phyloP scores from a whole-genome alignment of 2,797 vertebrate genomes.

The Sebastes steindachneri region DNA sequence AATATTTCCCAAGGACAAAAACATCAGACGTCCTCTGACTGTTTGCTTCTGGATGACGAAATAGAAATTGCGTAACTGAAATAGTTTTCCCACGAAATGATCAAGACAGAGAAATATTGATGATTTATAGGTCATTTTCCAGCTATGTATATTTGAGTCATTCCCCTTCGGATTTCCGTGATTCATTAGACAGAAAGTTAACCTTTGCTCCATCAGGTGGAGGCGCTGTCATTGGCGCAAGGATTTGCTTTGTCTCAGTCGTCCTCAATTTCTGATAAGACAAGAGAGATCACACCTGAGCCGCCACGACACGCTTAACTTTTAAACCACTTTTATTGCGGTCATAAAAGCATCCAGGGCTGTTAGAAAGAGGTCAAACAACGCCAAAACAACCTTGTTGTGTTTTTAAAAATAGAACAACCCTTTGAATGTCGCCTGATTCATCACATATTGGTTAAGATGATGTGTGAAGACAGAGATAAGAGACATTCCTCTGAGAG shows the following conservation, averaged over 20 bases:
- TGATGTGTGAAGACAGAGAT: conserved; percentile 52
- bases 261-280: conserved; percentile 57
- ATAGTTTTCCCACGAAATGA: neutral
- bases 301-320: neutral
- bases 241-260: conserved; percentile 42
- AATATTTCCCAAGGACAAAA: conserved; percentile 44
- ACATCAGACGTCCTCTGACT: neutral
- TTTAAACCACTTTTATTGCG: conserved; percentile 52
- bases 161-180: conserved; percentile 27
- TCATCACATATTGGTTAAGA: conserved; percentile 1
- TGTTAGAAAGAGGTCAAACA: neutral
- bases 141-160: neutral
- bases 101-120: neutral
- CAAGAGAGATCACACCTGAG: conserved; percentile 31
- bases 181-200: conserved; percentile 71
- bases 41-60: conserved; percentile 9
- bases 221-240: conserved; percentile 9
- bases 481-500: conserved; percentile 66
- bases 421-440: neutral
- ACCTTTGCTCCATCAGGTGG: conserved; percentile 59
- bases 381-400: conserved; percentile 18
- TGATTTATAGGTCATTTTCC: conserved; percentile 1
- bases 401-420: conserved; percentile 29
- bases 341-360: conserved; percentile 15
- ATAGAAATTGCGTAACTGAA: neutral